Conservation (phyloP, 2,888 invertebrate species). For the Hypsopygia costalis region DNA sequence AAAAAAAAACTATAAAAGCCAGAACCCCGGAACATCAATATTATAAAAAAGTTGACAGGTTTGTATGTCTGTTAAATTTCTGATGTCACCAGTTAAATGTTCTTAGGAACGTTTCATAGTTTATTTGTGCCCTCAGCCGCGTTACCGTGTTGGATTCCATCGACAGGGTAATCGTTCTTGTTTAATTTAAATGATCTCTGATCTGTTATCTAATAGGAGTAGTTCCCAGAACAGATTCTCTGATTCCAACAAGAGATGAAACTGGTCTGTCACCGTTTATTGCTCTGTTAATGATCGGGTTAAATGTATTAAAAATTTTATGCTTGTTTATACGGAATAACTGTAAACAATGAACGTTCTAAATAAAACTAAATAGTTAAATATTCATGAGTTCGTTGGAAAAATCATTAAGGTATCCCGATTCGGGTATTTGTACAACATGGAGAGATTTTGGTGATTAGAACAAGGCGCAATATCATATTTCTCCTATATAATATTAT, state of each 20-base stretch:
- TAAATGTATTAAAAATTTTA: slow-evolving; percentile 43
- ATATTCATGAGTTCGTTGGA: slow-evolving; percentile 8
- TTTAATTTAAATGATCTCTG: slow-evolving; percentile 58
- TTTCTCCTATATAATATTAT: too few species aligned
- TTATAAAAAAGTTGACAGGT: neutral
- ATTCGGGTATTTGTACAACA: neutral
- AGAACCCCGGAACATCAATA: neutral
- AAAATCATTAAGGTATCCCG: slow-evolving; percentile 5
- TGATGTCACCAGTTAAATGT: too few species aligned
- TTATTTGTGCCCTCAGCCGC: slow-evolving; percentile 14
- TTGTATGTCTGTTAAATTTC: too few species aligned
- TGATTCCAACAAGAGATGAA: slow-evolving; percentile 47
- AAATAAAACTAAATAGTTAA: neutral
- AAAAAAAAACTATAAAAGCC: too few species aligned
- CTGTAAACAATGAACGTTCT: slow-evolving; percentile 15
- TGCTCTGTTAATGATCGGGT: slow-evolving; percentile 53
- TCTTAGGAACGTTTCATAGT: slow-evolving; percentile 5
- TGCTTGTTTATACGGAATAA: slow-evolving; percentile 20
- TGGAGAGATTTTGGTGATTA: neutral
- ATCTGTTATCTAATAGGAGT: slow-evolving; percentile 71
- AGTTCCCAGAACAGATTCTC: slow-evolving; percentile 58
- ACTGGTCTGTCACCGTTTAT: slow-evolving; percentile 51
- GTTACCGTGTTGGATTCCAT: slow-evolving; percentile 29
- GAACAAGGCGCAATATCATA: neutral
- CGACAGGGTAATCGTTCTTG: slow-evolving; percentile 45